These are phyloP conservation scores for Tetropium fuscum DNA, from an alignment of 2,888 invertebrate genomes.

Conservation along the genomic window DNA sequence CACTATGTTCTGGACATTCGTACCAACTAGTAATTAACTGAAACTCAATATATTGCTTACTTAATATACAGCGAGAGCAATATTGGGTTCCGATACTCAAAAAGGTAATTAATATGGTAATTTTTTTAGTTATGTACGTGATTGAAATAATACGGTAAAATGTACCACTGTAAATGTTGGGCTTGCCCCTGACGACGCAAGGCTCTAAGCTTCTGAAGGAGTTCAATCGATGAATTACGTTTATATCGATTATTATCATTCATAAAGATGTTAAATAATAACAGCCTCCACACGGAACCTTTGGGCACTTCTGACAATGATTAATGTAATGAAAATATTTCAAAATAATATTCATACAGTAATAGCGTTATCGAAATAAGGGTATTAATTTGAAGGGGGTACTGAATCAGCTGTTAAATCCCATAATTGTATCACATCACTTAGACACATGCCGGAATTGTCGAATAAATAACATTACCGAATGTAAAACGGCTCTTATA, in stretches of 20 bases:
- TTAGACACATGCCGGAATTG: not conserved
- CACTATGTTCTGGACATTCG: conserved; percentile 29
- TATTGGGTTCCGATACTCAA: conserved; percentile 25
- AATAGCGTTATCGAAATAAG: not conserved
- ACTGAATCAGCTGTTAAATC: not conserved
- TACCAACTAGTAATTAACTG: conserved; percentile 29
- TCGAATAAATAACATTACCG: conserved; percentile 5
- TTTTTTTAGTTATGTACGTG: too few relatives aligned
- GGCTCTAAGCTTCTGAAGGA: too few relatives aligned
- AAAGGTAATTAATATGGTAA: conserved; percentile 27
- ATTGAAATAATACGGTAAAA: too few relatives aligned
- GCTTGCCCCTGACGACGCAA: too few relatives aligned
- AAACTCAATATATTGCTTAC: conserved; percentile 20
- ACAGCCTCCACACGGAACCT: too few relatives aligned
- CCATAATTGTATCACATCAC: not conserved
- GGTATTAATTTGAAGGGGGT: not conserved
- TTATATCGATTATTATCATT: too few relatives aligned
- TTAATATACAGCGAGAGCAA: conserved; percentile 21
- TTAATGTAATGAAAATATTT: too few relatives aligned
- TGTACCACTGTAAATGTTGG: too few relatives aligned
- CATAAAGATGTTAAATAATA: too few relatives aligned
- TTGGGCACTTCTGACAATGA: too few relatives aligned
- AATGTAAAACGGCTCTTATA: conserved; percentile 19
- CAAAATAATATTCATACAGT: not conserved
- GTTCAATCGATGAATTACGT: too few relatives aligned